Evolutionary conservation across 2,113 vertebrate species (phyloP).

Genomic region (Motacilla alba): DNA sequence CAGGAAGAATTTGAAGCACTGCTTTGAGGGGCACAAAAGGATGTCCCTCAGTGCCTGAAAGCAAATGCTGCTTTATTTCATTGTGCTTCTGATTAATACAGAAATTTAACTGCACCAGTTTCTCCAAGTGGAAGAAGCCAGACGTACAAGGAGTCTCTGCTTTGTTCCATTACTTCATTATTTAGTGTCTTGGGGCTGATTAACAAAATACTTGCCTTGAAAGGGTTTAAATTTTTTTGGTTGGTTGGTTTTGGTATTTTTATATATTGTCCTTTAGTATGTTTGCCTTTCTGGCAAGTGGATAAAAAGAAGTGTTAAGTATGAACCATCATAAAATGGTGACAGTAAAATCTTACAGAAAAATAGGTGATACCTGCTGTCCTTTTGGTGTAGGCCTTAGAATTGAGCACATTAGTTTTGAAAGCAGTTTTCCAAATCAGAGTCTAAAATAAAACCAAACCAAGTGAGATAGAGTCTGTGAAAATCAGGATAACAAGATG

Average conservation of each 20-base stretch:
- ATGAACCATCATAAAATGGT: not conserved
- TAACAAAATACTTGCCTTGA: not conserved
- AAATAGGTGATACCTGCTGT: not conserved
- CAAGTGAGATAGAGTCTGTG: not conserved
- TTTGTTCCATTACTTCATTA: not conserved
- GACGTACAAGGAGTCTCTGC: not conserved
- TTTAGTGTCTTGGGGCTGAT: not conserved
- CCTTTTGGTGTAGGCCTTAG: not conserved
- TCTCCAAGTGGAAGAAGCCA: constrained; percentile 25
- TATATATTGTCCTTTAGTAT: not conserved
- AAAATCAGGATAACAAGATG: not conserved
- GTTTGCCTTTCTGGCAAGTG: not conserved
- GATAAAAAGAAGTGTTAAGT: not conserved
- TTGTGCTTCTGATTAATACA: constrained; percentile 27
- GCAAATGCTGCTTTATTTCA: not conserved
- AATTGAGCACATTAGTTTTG: not conserved
- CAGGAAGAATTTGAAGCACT: not conserved
- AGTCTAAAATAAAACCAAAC: not conserved
- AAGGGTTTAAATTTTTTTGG: not conserved
- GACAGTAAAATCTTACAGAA: not conserved
- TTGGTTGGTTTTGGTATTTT: not conserved
- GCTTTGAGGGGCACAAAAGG: not conserved
- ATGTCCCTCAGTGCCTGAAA: not conserved
- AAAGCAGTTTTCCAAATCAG: not conserved
- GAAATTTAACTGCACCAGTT: constrained; percentile 4